Evolutionary conservation across 2,797 vertebrate genomes (phyloP), one percentile per base, ranked within the genome.

Genomic region (Micropoecilia bifurca): DNA sequence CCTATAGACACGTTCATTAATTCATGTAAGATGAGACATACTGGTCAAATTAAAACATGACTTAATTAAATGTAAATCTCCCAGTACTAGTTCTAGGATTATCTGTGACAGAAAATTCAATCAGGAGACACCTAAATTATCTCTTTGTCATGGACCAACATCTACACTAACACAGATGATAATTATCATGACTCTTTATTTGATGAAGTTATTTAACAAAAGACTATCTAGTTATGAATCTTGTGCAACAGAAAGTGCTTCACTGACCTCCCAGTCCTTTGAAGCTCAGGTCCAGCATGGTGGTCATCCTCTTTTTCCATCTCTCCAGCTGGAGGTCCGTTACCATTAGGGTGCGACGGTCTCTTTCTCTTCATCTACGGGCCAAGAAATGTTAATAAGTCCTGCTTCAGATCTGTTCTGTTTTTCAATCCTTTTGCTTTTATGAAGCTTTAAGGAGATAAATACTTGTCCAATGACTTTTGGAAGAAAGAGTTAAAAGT

Each of bases 301-400:
- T 97, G 95, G 46, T 95, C 96, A 0, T 96, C 97, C 61, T 97
- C 95, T 39, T 98, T 97, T 28, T 95, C 93, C 81, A 83, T 81
- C 41, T 97, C 97, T 74, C 94, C 95, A 79, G 95, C 93, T 43
- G 90, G 91, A 71, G 96, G 95, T 55, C 96, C 91, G 75, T 93
- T 96, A 81, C 97, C 97, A 81, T 98, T 98, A 80, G 95, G 96
- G 92, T 97, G 96, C 14, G 96, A 90, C 68, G 97, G 97, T 88
- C 92, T 95, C 91, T 99, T 99, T 88, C 98, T 96, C 90, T 99
- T 99, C 83, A 96, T 92, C 98, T 99, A 86, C 55, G 87, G 8
- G 75, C 72, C 41, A 83, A 45, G 45, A 78, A 6, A 82, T 73
- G 63, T 74, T 25, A 76, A 74, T 74, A 43, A 7, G 4, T 73